Conservation (phyloP, 2,113 vertebrate species). For the Brienomyrus brachyistius region DNA sequence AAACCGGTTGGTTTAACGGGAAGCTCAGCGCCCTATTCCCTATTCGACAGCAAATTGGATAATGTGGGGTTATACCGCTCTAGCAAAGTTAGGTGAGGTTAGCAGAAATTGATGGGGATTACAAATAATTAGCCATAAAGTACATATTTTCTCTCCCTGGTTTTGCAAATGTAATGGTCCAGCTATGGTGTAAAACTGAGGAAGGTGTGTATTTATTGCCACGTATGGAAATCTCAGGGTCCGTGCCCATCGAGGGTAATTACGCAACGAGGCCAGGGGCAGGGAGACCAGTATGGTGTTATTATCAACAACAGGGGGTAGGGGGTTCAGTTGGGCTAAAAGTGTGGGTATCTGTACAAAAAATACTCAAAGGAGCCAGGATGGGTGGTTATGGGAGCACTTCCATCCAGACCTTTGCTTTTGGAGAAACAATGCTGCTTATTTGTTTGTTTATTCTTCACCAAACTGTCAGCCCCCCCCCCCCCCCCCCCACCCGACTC, state of each 20-base stretch:
- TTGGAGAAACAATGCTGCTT: not conserved
- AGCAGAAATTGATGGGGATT: slow-evolving; percentile 36
- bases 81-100: slow-evolving; percentile 22
- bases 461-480: not conserved
- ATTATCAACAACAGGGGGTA: slow-evolving; percentile 13
- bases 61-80: slow-evolving; percentile 28
- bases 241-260: slow-evolving; percentile 18
- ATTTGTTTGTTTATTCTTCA: not conserved
- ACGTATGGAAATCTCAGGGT: not conserved
- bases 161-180: slow-evolving; percentile 22
- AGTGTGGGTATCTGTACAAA: not conserved
- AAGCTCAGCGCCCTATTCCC: slow-evolving; percentile 12
- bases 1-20: slow-evolving; percentile 27
- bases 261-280: not conserved
- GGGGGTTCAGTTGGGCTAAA: not conserved
- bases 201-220: slow-evolving; percentile 16
- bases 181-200: slow-evolving; percentile 16
- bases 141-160: slow-evolving; percentile 14
- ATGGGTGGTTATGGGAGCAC: not conserved
- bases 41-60: slow-evolving; percentile 35
- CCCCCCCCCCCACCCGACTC: not conserved
- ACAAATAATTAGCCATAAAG: slow-evolving; percentile 40
- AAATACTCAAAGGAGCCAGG: not conserved
- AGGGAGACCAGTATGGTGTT: not conserved
- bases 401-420: not conserved